Percentiles rank a stretch among this genome's conserved stretches.
These are phyloP conservation scores for Phaenicophaeus curvirostris DNA, from an alignment of 2,797 vertebrate genomes.

Conservation along the genomic window DNA sequence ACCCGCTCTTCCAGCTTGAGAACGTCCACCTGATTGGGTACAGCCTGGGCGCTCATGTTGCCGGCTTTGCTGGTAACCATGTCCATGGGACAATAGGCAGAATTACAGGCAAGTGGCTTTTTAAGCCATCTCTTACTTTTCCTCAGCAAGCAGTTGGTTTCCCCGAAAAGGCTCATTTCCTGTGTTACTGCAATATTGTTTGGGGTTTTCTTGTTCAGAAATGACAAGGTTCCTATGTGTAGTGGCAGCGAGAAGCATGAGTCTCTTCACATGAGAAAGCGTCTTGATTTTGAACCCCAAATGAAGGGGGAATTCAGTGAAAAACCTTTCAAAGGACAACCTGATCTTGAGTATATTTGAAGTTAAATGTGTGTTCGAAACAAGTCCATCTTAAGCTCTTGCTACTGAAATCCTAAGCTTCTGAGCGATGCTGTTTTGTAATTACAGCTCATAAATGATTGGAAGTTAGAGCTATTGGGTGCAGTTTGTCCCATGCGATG, in stretches of 20 bases:
- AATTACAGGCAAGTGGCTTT: constrained; percentile 86
- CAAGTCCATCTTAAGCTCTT: not conserved
- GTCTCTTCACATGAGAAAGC: not conserved
- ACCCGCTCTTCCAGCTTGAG: constrained; percentile 79
- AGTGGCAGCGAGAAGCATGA: not conserved
- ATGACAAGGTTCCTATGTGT: not conserved
- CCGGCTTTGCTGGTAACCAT: constrained; percentile 88
- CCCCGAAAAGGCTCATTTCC: not conserved
- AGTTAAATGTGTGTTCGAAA: not conserved
- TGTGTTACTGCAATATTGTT: not conserved
- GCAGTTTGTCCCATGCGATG: not conserved
- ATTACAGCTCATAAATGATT: not conserved
- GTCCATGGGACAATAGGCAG: constrained; percentile 87
- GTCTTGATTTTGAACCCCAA: not conserved
- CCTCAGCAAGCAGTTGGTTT: not conserved
- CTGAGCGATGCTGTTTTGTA: not conserved
- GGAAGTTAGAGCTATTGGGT: not conserved
- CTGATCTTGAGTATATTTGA: not conserved
- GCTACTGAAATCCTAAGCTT: not conserved
- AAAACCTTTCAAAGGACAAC: not conserved
- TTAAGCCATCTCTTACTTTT: not conserved
- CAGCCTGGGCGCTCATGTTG: constrained; percentile 94
- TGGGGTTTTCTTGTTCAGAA: not conserved
- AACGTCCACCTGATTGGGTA: constrained; percentile 96
- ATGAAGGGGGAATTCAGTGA: rapidly evolving